These are phyloP conservation scores for Pyrgus malvae DNA, from an alignment of 2,888 invertebrate species.

Conservation along the genomic window DNA sequence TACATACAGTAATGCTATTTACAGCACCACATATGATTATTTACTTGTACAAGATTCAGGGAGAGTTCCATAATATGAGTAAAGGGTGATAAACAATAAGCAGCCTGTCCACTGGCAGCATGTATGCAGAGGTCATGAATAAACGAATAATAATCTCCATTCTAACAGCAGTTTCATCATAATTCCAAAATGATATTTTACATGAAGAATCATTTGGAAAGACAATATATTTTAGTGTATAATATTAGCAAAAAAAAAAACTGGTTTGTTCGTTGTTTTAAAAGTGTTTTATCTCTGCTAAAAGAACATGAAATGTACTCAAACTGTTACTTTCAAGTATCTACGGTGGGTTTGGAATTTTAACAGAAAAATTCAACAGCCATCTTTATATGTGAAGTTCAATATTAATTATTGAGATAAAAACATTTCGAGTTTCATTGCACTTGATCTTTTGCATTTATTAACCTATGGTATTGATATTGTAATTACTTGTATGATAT, in stretches of 20 bases:
- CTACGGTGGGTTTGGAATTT: constrained; percentile 58
- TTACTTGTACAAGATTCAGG: constrained; percentile 76
- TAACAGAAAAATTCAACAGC: constrained; percentile 54
- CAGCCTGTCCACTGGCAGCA: constrained; percentile 56
- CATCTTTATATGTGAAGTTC: constrained; percentile 64
- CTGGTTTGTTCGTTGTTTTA: constrained; percentile 78
- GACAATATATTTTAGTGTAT: constrained; percentile 82
- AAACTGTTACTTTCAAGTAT: constrained; percentile 57
- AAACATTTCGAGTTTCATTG: constrained; percentile 71
- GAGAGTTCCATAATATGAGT: constrained; percentile 57
- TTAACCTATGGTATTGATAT: constrained; percentile 82
- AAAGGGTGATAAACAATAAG: constrained; percentile 50
- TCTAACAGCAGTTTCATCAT: constrained; percentile 52
- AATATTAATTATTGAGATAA: constrained; percentile 62
- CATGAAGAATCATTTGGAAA: constrained; percentile 72
- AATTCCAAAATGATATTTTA: constrained; percentile 61
- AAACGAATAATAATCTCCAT: constrained; percentile 52
- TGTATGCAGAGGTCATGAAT: constrained; percentile 58
- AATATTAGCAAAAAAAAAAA: constrained; percentile 76
- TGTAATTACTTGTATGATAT: constrained; percentile 82
- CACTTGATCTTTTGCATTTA: constrained; percentile 83
- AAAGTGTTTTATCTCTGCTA: constrained; percentile 78
- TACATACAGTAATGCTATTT: constrained; percentile 68
- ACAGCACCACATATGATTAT: constrained; percentile 76
- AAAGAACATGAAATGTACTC: constrained; percentile 66